phyloP scores from a whole-genome alignment of 1,140 invertebrate genomes.

The Neotoxoptera formosana region DNA sequence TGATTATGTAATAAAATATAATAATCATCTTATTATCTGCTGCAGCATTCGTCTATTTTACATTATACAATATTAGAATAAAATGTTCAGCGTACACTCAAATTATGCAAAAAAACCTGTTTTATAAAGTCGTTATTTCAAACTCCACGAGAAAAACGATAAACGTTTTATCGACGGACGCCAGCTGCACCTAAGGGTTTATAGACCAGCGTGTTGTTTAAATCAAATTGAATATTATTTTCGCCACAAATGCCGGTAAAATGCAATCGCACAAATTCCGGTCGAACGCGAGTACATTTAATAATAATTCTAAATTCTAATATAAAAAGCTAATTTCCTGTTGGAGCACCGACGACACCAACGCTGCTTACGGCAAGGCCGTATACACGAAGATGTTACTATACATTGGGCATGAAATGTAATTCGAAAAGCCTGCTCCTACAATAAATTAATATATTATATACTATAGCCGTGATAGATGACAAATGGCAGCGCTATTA shows the following conservation, averaged over 20 bases:
- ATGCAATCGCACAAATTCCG: background rate
- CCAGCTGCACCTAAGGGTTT: background rate
- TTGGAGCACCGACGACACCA: background rate
- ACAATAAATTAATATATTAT: background rate
- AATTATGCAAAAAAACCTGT: slow-evolving; percentile 20
- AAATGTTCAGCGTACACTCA: background rate
- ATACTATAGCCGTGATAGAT: background rate
- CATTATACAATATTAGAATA: background rate
- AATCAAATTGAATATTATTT: background rate
- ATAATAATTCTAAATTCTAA: background rate
- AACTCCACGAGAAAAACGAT: background rate
- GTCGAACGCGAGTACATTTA: background rate
- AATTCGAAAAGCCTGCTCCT: slow-evolving; percentile 20
- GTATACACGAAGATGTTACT: background rate
- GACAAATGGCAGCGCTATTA: background rate
- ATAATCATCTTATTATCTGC: background rate
- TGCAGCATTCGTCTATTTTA: background rate
- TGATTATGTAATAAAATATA: background rate
- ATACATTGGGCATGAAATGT: background rate
- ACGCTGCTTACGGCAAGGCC: background rate
- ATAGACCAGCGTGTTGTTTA: background rate
- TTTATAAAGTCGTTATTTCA: background rate
- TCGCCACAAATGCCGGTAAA: background rate
- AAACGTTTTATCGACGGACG: background rate
- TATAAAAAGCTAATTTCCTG: slow-evolving; percentile 32